phyloP scores from a whole-genome alignment of 2,888 invertebrate genomes.

The Cephus spinipes region DNA sequence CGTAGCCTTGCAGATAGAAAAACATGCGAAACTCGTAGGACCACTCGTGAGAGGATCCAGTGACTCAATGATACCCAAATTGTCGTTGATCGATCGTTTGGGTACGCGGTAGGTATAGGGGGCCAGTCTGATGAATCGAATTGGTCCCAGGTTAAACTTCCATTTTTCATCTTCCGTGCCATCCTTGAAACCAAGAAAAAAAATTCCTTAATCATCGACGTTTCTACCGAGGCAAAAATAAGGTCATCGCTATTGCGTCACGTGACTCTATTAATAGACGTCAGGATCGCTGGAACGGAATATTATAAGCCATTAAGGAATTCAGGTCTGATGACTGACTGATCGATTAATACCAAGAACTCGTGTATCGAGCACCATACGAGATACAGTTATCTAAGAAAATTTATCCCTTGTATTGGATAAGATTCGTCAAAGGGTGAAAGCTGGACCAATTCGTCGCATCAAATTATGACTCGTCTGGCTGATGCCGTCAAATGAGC shows the following conservation, averaged over 20 bases:
- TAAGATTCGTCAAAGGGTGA: neutral
- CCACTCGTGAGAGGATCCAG: neutral
- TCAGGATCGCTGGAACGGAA: neutral
- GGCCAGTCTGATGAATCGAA: neutral
- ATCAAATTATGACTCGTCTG: neutral
- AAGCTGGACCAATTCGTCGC: neutral
- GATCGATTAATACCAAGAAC: neutral
- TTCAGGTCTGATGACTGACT: neutral
- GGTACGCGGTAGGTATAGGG: neutral
- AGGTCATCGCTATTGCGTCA: neutral
- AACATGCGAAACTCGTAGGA: neutral
- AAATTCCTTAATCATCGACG: neutral
- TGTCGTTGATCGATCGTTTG: conserved; percentile 3
- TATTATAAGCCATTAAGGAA: neutral
- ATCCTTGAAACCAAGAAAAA: neutral
- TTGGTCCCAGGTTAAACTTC: neutral
- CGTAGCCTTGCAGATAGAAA: neutral
- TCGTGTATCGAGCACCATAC: neutral
- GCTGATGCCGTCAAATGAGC: neutral
- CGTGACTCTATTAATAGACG: neutral
- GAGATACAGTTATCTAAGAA: neutral
- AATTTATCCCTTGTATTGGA: neutral
- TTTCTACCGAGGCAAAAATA: neutral
- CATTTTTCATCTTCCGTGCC: neutral
- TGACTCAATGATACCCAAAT: conserved; percentile 2